These are phyloP conservation scores for Bufo gargarizans DNA, from an alignment of 2,113 vertebrate genomes.

Conservation along the genomic window DNA sequence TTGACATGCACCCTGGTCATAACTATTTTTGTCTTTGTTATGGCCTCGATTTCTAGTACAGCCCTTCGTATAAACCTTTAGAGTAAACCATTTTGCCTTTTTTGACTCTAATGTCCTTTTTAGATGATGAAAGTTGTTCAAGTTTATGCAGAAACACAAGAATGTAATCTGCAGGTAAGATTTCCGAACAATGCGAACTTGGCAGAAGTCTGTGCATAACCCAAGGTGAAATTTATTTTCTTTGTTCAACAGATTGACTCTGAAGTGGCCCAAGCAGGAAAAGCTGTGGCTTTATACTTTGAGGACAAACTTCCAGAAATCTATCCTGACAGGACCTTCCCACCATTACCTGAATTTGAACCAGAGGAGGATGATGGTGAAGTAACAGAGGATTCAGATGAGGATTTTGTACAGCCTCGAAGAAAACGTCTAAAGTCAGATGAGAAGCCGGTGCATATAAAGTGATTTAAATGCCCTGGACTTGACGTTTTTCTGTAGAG, in stretches of 20 bases:
- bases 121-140: constrained; percentile 99
- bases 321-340: constrained; percentile 93
- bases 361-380: constrained; percentile 84
- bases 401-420: constrained; percentile 92
- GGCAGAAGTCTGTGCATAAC: constrained; percentile 86
- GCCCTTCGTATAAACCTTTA: constrained; percentile 77
- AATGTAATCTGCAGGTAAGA: constrained; percentile 99
- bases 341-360: constrained; percentile 82
- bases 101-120: constrained; percentile 98
- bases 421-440: constrained; percentile 97
- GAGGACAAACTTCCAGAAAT: constrained; percentile 93
- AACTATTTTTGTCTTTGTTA: constrained; percentile 67
- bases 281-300: constrained; percentile 90
- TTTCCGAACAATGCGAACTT: constrained; percentile 86
- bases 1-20: constrained; percentile 61
- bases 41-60: constrained; percentile 74
- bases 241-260: constrained; percentile 85
- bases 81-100: constrained; percentile 84
- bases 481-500: constrained; percentile 71
- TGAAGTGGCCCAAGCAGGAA: constrained; percentile 96
- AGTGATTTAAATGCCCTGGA: constrained; percentile 78
- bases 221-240: constrained; percentile 77
- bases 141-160: constrained; percentile 99
- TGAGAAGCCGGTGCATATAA: constrained; percentile 92
- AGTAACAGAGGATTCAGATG: constrained; percentile 91